Evolutionary conservation across 2,113 vertebrate species (phyloP).

Genomic region (Stigmatopora nigra): DNA sequence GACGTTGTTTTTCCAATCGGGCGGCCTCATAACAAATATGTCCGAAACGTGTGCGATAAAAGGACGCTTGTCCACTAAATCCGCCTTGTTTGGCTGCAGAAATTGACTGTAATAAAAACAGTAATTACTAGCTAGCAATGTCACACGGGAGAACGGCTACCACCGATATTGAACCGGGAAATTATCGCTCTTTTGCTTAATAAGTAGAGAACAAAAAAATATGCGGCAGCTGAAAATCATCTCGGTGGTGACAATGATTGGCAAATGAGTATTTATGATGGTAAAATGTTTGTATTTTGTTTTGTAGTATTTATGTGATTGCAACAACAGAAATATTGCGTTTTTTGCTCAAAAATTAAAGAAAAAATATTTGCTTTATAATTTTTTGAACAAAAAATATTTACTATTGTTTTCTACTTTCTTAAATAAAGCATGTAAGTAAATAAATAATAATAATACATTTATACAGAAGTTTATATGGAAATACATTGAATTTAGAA

Average conservation of each 20-base stretch:
- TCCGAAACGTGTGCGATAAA: background rate
- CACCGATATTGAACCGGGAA: background rate
- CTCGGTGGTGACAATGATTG: background rate
- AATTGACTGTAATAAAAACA: background rate
- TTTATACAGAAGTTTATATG: too few relatives aligned
- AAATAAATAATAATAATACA: too few relatives aligned
- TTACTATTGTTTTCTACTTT: too few relatives aligned
- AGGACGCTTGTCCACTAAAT: background rate
- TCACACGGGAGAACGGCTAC: background rate
- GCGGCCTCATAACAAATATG: background rate
- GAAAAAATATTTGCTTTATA: too few relatives aligned
- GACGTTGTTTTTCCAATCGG: background rate
- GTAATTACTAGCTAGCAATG: slow-evolving; percentile 2
- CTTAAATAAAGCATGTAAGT: too few relatives aligned
- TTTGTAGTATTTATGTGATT: too few relatives aligned
- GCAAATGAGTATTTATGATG: background rate
- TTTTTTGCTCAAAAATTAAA: too few relatives aligned
- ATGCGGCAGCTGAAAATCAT: background rate
- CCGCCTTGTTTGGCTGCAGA: background rate
- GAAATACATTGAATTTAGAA: too few relatives aligned
- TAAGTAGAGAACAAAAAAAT: background rate
- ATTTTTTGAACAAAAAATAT: too few relatives aligned
- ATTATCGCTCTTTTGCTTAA: background rate
- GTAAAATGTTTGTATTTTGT: too few relatives aligned
- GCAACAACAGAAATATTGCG: too few relatives aligned